Evolutionary conservation across 1,140 invertebrate species (phyloP), one percentile per base, ranked within the genome.

Genomic region (Leptinotarsa undecemlineata): DNA sequence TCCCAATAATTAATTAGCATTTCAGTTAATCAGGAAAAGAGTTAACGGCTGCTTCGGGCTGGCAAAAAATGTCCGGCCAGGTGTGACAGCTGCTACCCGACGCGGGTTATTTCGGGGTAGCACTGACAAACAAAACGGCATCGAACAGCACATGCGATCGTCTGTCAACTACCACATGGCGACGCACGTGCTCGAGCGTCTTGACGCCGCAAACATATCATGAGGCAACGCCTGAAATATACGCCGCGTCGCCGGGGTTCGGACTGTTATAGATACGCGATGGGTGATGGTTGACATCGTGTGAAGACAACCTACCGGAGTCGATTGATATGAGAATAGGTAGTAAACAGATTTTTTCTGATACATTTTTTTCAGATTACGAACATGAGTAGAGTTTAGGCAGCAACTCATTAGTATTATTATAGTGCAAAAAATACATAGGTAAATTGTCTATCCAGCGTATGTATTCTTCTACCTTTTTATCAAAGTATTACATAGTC

Each of bases 1-100:
- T 68, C 42, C 6, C 23, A 14, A 42, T 68, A 68, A 74, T 74
- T 75, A 75, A 75, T 75, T 78, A 78, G 72, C 48, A 73, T 76
- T 78, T 73, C 74, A 76, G 72, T 76, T 76, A 74, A 78, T 78
- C 72, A 78, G 72, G 74, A 76, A 78, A 71, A 78, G 77, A 76
- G 77, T 78, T 73, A 66, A 57, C 69, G 69, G 69, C 69, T 61
- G 69, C 64, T 72, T 23, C 60, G 4, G 51, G 0, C 68, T 68
- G 61, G 74, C 76, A 81, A 81, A 81, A 81, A 81, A 81, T 81
- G 78, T 81, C 80, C 80, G 77, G 80, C 80, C 80, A 81, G 80
- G 80, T 81, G 80, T 76, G 74, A 81, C 80, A 81, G 80, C 80
- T 81, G 79, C 80, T 81, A 76, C 76, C 74, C 78, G 70, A 74